Base-by-base conservation (phyloP, 2,888 invertebrate genomes). In the Zaprionus bogoriensis region DNA sequence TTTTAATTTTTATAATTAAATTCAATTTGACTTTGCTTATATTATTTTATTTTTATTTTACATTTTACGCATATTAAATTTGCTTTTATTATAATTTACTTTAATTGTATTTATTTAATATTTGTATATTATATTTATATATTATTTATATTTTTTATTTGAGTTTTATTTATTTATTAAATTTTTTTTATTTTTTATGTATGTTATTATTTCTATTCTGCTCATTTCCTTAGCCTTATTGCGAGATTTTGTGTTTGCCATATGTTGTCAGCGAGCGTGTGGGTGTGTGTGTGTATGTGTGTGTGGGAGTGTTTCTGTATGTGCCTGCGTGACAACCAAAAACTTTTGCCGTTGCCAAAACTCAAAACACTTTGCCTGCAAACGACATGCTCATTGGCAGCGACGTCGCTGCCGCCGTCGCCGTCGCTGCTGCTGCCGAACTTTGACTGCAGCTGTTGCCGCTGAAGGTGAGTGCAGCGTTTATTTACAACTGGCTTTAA, bases 171-270 rank as follows among this genome's bases (percentile, higher is more conserved):
- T n/a, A n/a, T n/a, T n/a, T n/a, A n/a, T n/a, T n/a, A n/a, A n/a
- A n/a, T n/a, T n/a, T n/a, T n/a, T n/a, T n/a, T n/a, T n/a, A n/a
- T n/a, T n/a, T n/a, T n/a, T n/a, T n/a, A n/a, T n/a, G n/a, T n/a
- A n/a, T n/a, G n/a, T n/a, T n/a, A n/a, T n/a, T n/a, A n/a, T 22
- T 52, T 30, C 46, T 53, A 27, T 55, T 9, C 48, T 55, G 55
- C n/a, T n/a, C 22, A 36, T 63, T 57, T 46, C 19, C 7, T 46
- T 57, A 47, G 54, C 60, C 66, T 58, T 62, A 27, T 60, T 73
- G 57, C 19, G 74, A 60, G 67, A 76, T 70, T 67, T 75, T 62
- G 57, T n/a, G 22, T 9, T 20, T 77, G 74, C 80, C 79, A 83
- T 83, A 80, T 83, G 83, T 59, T 77, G 74, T 50, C 58, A 63